Base-by-base conservation (phyloP, 1,140 invertebrate genomes). In the Spodoptera frugiperda region DNA sequence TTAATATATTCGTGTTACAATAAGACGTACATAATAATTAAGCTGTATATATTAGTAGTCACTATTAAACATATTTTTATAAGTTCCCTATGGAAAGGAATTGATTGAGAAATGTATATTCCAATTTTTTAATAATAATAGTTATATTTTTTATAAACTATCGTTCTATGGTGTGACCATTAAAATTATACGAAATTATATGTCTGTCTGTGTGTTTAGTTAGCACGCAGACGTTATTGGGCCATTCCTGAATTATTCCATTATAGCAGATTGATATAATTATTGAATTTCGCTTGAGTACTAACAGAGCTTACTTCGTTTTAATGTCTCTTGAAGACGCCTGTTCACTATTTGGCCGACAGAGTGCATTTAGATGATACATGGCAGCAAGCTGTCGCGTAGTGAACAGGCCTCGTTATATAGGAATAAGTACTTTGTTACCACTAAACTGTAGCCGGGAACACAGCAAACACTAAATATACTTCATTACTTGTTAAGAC, bases 61-160 rank as follows among this genome's bases (percentile, higher is more conserved):
- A 44, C 33, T 72, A 72, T 17, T 46, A 54, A 55, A 72, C 17
- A 72, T 53, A 70, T 72, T 53, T 74, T 75, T 75, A 53, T 75
- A 75, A 75, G 72, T 75, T 75, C 59, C 72, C 57, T 63, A 33
- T 63, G 53, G 63, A 25, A 63, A 73, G 72, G 72, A 75, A 75
- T 75, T 75, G 72, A 75, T 75, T 21, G 59, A 73, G 30, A 73
- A 59, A 53, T 75, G 72, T 75, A 75, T 75, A 75, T 75, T 75
- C 57, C 72, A 75, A 65, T 75, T 72, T 48, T 17, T 39, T 9
- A 39, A 39, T 21, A 73, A 63, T 53, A 44, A 63, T 75, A 75
- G 57, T 63, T 75, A 75, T 75, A 75, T 75, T 75, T 25, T 75
- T 75, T 75, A 53, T 63, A 73, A 59, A 30, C 39, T 15, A 59